Base-by-base conservation (phyloP, 2,113 vertebrate species). In the Pelvicachromis taeniatus region DNA sequence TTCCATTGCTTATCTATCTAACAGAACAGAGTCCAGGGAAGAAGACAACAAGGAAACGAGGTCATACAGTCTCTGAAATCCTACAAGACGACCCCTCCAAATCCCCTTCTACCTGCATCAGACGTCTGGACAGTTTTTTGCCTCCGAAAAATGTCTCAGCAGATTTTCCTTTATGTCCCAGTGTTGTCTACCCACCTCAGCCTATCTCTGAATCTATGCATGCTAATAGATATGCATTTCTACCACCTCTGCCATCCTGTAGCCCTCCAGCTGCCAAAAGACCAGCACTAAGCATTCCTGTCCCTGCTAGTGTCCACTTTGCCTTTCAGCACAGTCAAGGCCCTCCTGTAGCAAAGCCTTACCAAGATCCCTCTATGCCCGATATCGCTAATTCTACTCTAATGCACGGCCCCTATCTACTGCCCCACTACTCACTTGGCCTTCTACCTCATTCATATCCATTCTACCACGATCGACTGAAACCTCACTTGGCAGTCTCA, bases 31-130 rank as follows among this genome's bases (percentile, higher is more conserved):
- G 63, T 38, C 58, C 33, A 35, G 38, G 45, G 50, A 55, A 87
- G 70, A 93, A 84, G 75, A 87, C 75, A 13, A 48, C 85, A 31
- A 84, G 6, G 7, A 96, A 95, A 84, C 79, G 91, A 75, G 95
- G 95, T 59, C 93, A 96, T 91, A 95, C 87, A 1, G 89, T 96
- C 33, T 94, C 87, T 11, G 95, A 96, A 84, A 96, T 96, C 65
- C 94, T 96, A 52, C 29, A 84, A 63, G 87, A 92, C 0, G 92
- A 94, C 13, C 89, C 91, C 3, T 80, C 89, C 61, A 91, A 88
- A 65, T 40, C 89, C 14, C 53, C 31, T 53, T 17, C 77, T 19
- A 35, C 50, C 63, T 45, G 52, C 54, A 45, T 58, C 77, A 87
- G 45, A 79, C 55, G 9, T 42, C 48, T 56, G 65, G 79, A 86